These are phyloP conservation scores for Nomada flava DNA, from an alignment of 2,888 invertebrate species.

Conservation along the genomic window DNA sequence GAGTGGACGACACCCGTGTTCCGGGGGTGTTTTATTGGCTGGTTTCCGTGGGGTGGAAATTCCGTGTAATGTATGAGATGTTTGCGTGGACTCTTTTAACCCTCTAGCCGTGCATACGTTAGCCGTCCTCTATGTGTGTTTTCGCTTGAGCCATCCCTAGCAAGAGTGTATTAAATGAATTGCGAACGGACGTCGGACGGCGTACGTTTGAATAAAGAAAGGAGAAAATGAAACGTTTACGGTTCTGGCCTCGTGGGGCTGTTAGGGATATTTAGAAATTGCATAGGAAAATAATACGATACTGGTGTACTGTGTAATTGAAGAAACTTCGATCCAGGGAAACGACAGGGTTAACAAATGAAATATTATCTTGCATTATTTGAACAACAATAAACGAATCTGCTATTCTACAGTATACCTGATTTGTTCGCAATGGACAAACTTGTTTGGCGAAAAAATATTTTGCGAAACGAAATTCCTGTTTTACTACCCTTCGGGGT, in stretches of 20 bases:
- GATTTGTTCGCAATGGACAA: too few relatives aligned
- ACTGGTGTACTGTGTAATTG: background rate
- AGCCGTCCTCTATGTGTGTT: constrained; percentile 33
- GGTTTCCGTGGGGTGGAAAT: constrained; percentile 83
- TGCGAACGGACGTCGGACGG: background rate
- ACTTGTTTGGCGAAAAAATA: too few relatives aligned
- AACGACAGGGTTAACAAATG: too few relatives aligned
- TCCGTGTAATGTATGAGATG: constrained; percentile 73
- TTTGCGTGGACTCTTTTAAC: constrained; percentile 72
- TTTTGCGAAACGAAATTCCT: too few relatives aligned
- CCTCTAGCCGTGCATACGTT: constrained; percentile 57
- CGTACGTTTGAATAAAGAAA: background rate
- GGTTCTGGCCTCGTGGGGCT: background rate
- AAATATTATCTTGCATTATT: too few relatives aligned
- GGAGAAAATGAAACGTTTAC: background rate
- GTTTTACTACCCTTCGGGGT: too few relatives aligned
- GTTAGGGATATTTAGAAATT: background rate
- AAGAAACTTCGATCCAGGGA: too few relatives aligned
- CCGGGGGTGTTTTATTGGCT: constrained; percentile 83
- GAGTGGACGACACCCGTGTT: constrained; percentile 73
- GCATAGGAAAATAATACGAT: background rate
- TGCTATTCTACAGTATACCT: too few relatives aligned
- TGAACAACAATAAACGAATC: too few relatives aligned
- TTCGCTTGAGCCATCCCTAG: constrained; percentile 24
- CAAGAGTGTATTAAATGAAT: background rate